Evolutionary conservation across 1,140 invertebrate genomes (phyloP).

Genomic region (Phymorhynchus buccinoides): DNA sequence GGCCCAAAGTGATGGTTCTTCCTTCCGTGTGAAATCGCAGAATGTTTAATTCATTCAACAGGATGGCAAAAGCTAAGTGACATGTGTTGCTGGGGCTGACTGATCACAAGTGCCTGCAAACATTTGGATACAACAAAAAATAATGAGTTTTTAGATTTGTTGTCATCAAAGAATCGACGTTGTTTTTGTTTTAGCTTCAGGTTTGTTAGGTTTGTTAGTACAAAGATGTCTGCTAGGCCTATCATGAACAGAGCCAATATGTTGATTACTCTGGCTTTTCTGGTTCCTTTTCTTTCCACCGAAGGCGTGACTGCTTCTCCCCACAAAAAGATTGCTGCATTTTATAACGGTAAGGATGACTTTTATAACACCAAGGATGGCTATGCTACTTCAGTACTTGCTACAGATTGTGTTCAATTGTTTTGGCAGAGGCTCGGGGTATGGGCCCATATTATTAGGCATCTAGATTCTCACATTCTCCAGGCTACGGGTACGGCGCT

Average conservation of each 20-base stretch:
- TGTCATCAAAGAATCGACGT: neutral
- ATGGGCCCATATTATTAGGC: no score
- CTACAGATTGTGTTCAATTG: no score
- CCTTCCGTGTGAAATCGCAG: constrained; percentile 1
- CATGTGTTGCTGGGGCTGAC: neutral
- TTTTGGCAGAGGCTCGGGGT: no score
- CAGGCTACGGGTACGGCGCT: no score
- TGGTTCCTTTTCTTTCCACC: constrained; percentile 9
- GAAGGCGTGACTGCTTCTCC: neutral
- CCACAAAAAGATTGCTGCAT: neutral
- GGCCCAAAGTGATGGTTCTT: neutral
- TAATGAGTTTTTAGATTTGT: neutral
- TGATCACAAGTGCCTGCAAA: neutral
- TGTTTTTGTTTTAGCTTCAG: neutral
- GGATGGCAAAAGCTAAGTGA: neutral
- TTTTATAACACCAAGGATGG: no score
- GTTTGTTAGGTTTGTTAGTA: neutral
- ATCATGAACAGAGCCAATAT: neutral
- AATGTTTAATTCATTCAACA: constrained; percentile 16
- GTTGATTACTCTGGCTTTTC: constrained; percentile 7
- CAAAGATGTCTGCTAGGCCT: constrained; percentile 18
- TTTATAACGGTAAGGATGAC: constrained; percentile 2
- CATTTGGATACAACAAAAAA: neutral
- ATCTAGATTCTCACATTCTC: no score
- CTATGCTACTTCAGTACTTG: no score